Base-by-base conservation (phyloP, 2,113 vertebrate species). In the Casuarius casuarius region DNA sequence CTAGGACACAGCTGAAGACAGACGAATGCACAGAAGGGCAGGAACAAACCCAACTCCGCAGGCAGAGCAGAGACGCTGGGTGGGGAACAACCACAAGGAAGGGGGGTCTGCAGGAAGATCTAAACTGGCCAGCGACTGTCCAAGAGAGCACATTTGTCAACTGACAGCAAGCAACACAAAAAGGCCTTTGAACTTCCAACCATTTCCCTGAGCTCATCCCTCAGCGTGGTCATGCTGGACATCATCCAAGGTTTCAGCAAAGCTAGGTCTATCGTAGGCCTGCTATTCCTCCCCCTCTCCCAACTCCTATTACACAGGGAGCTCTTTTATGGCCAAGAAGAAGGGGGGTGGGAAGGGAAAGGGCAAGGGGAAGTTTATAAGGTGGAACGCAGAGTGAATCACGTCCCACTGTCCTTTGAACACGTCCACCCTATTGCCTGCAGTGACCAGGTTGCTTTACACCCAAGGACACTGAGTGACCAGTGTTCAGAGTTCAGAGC, bases 111-210 rank as follows among this genome's bases (percentile, higher is more conserved):
- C 14, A 19, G 62, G 38, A 93, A 76, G 78, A 95, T 73, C 31
- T 6, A 48, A 58, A 35, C 58, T 56, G 85, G 76, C 73, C 35
- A 96, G 46, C 1, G 7, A 76, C 62, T 87, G 82, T 76, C 44
- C 72, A 84, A 86, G 86, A 95, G 31, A 92, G 58, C 80, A 79
- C 77, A 92, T 96, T 90, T 96, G 88, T 89, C 67, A 87, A 80
- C 74, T 42, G 75, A 82, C 81, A 94, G 71, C 0, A 18, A 88
- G 89, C 75, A 71, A 90, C 48, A 97, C 75, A 97, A 97, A 97
- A 95, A 94, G 84, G 87, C 42, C 87, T 97, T 95, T 97, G 96
- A 97, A 97, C 96, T 97, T 94, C 74, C 82, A 95, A 13, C 71
- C 78, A 80, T 74, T 95, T 88, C 84, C 87, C 87, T 92, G 87